phyloP scores from a whole-genome alignment of 1,140 invertebrate genomes.

The Halictus rubicundus region DNA sequence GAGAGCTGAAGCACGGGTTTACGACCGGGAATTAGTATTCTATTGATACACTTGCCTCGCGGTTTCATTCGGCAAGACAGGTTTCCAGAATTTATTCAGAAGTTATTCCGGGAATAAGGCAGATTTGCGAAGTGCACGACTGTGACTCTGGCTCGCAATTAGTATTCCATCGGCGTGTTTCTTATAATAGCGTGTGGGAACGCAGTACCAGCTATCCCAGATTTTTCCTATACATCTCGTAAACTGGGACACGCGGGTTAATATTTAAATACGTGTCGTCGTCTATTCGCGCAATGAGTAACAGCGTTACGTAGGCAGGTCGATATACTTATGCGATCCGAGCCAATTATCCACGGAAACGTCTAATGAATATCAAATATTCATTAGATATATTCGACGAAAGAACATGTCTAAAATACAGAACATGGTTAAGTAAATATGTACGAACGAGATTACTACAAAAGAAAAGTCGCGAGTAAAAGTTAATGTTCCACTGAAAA shows the following conservation, averaged over 20 bases:
- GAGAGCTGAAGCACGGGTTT: not conserved
- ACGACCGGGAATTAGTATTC: constrained; percentile 4
- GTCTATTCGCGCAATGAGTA: no score
- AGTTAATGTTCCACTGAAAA: no score
- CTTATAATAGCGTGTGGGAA: constrained; percentile 10
- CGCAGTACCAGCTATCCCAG: not conserved
- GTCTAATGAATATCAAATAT: no score
- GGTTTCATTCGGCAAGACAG: constrained; percentile 1
- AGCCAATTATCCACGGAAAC: no score
- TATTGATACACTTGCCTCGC: constrained; percentile 12
- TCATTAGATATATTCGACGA: no score
- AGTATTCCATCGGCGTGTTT: not conserved
- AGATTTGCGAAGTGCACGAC: not conserved
- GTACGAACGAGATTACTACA: no score
- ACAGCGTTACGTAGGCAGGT: no score
- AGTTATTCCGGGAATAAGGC: not conserved
- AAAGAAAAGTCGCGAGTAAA: no score
- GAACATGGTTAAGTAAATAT: no score
- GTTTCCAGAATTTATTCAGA: constrained; percentile 1
- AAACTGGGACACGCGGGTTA: not conserved
- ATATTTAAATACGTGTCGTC: not conserved
- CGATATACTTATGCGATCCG: no score
- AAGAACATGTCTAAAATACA: no score
- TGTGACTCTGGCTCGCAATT: not conserved
- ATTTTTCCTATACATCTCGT: not conserved